Conservation (phyloP, 2,888 invertebrate genomes). For the Toxonevra muliebris region DNA sequence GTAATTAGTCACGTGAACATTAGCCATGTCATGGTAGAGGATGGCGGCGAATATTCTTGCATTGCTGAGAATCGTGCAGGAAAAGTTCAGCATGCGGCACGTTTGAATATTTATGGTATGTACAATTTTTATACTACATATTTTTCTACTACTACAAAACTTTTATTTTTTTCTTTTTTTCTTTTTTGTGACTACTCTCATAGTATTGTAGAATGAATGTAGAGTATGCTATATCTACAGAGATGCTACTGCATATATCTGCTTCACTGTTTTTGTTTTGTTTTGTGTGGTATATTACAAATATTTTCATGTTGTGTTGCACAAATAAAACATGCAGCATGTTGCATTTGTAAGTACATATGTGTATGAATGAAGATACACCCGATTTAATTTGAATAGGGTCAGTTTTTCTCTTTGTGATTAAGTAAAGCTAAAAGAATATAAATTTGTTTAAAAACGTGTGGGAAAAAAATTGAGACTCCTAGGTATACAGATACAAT, state of each 20-base stretch:
- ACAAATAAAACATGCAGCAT: too few species aligned
- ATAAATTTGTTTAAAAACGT: too few species aligned
- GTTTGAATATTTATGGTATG: slow-evolving; percentile 83
- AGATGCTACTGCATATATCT: background rate
- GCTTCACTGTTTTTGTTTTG: slow-evolving; percentile 30
- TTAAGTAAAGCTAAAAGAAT: too few species aligned
- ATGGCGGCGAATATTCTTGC: slow-evolving; percentile 83
- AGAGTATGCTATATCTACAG: too few species aligned
- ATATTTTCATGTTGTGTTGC: too few species aligned
- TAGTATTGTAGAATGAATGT: too few species aligned
- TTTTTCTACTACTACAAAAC: slow-evolving; percentile 1
- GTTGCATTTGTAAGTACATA: too few species aligned
- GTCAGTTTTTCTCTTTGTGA: too few species aligned
- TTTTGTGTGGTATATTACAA: slow-evolving; percentile 15
- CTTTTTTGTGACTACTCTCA: background rate
- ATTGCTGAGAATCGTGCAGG: slow-evolving; percentile 81
- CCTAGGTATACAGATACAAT: too few species aligned
- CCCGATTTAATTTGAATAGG: too few species aligned
- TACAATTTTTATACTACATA: slow-evolving; percentile 35
- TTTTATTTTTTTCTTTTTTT: slow-evolving; percentile 2
- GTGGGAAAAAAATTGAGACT: too few species aligned
- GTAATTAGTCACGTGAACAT: slow-evolving; percentile 87
- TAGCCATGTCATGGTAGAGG: slow-evolving; percentile 79
- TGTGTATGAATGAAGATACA: too few species aligned
- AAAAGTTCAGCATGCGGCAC: slow-evolving; percentile 75